Base-by-base conservation (phyloP, 2,797 vertebrate species). In the Strix occidentalis region DNA sequence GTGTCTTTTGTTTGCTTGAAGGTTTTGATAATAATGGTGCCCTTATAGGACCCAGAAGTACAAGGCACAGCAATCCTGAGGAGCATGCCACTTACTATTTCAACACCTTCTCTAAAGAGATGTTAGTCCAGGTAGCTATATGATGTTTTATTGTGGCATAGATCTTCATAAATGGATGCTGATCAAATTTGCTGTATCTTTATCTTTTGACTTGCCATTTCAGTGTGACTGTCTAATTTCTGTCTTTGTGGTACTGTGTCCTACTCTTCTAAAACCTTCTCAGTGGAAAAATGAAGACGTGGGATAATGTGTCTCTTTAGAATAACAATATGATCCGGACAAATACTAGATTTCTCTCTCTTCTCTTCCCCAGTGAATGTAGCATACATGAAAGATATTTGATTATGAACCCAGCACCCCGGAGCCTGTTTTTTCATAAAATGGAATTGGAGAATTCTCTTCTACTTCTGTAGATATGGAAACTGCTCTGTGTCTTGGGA, bases 11-110 rank as follows among this genome's bases (percentile, higher is more conserved):
- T 97, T 98, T 98, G 45, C 87, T 96, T 97, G 84, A 97, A 99
- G 99, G 99, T 97, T 99, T 99, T 96, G 99, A 99, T 98, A 99
- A 99, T 98, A 99, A 99, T 23, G 99, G 99, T 97, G 98, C 98
- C 94, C 98, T 97, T 86, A 87, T 97, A 99, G 99, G 99, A 97
- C 99, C 99, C 81, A 99, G 99, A 97, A 99, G 99, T 97, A 99
- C 99, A 91, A 98, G 99, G 56, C 99, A 99, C 97, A 99, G 99
- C 97, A 99, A 99, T 97, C 99, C 99, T 0, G 99, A 99, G 95
- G 99, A 99, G 88, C 98, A 99, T 23, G 99, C 99, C n/a, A 98
- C 98, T 77, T 99, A 99, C 76, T 99, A 99, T 97, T 99, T 99
- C 96, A 99, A 99, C 97, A 99, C 98, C 48, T 99, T 99, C 98